These are phyloP conservation scores for Drosophila fuyamai DNA, from an alignment of 1,140 invertebrate genomes.

Conservation along the genomic window DNA sequence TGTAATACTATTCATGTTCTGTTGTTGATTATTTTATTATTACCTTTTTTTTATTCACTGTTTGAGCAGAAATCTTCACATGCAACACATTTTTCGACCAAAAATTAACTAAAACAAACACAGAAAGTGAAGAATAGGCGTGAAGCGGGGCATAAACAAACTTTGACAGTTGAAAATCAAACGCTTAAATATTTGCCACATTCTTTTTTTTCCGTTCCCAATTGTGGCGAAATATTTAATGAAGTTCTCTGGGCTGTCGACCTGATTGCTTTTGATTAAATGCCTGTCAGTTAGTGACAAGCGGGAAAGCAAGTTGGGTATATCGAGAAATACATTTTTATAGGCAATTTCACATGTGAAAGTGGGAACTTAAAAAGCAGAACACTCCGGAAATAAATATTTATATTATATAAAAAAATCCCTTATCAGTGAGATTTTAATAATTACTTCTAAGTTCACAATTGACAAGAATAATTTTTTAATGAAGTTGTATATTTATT, in stretches of 20 bases:
- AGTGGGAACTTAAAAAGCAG: too few species aligned
- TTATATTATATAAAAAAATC: too few species aligned
- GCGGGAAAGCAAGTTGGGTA: conserved; percentile 4
- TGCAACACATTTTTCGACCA: conserved; percentile 52
- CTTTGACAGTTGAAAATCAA: conserved; percentile 72
- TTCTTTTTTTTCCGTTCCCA: conserved; percentile 31
- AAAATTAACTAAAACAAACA: conserved; percentile 77
- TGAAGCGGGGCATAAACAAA: conserved; percentile 38
- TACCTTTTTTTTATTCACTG: conserved; percentile 51
- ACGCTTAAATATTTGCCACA: conserved; percentile 54
- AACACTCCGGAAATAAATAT: too few species aligned
- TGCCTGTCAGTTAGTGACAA: conserved; percentile 54
- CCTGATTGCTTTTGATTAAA: conserved; percentile 51
- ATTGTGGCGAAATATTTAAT: conserved; percentile 74
- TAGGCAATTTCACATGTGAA: background rate
- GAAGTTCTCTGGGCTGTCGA: conserved; percentile 64
- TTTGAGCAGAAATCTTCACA: conserved; percentile 77
- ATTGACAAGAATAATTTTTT: background rate
- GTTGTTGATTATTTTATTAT: conserved; percentile 80
- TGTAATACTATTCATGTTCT: conserved; percentile 75
- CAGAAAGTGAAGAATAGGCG: conserved; percentile 2
- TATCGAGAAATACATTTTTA: background rate
- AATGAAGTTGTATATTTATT: too few species aligned
- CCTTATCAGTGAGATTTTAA: too few species aligned
- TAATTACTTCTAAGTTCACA: background rate